These are phyloP conservation scores for Venusia cambrica DNA, from an alignment of 2,888 invertebrate genomes.

Conservation along the genomic window DNA sequence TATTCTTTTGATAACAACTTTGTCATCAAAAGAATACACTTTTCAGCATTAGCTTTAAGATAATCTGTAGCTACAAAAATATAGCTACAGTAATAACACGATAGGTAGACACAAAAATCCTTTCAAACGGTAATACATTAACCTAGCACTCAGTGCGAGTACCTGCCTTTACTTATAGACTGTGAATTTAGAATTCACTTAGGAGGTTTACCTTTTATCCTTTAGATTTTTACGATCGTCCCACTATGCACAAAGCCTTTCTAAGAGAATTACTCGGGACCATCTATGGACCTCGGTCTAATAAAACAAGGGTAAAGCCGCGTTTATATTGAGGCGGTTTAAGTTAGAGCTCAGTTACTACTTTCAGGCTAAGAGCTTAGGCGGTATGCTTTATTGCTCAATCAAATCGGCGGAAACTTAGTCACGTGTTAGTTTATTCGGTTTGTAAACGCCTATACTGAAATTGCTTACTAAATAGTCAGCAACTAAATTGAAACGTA, in stretches of 20 bases:
- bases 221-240: slow-evolving; percentile 14
- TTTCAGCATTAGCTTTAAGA: no score
- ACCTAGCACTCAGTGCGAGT: no score
- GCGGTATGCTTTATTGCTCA: slow-evolving; percentile 31
- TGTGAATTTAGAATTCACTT: no score
- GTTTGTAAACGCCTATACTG: slow-evolving; percentile 11
- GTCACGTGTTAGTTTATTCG: slow-evolving; percentile 19
- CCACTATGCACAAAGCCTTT: slow-evolving; percentile 25
- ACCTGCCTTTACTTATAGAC: no score
- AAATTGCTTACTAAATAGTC: no score
- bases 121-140: no score
- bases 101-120: no score
- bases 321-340: slow-evolving; percentile 50
- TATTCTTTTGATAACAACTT: no score
- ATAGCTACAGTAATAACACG: no score
- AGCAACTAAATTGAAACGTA: no score
- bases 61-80: no score
- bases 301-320: slow-evolving; percentile 52
- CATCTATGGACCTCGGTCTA: slow-evolving; percentile 46
- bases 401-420: slow-evolving; percentile 26
- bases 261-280: slow-evolving; percentile 36
- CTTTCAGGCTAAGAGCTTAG: slow-evolving; percentile 38
- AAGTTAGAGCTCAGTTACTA: slow-evolving; percentile 44
- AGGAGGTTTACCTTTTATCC: slow-evolving; percentile 5
- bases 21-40: no score